These are phyloP conservation scores for Neodiprion virginianus DNA, from an alignment of 1,140 invertebrate genomes.

Conservation along the genomic window DNA sequence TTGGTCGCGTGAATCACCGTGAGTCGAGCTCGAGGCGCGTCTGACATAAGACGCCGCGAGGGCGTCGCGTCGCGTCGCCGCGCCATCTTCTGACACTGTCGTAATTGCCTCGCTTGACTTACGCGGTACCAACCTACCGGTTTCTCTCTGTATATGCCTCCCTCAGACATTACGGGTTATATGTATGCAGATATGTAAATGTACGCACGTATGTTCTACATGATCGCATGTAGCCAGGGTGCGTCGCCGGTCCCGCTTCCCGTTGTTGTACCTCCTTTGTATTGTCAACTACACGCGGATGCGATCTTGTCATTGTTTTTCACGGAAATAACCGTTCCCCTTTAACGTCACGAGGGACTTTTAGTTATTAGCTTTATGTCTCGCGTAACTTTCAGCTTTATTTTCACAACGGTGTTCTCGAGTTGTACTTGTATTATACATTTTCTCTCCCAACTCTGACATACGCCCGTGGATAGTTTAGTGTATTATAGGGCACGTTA, in stretches of 20 bases:
- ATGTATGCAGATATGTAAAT: not conserved
- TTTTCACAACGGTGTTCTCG: too few relatives aligned
- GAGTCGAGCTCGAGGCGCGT: not conserved
- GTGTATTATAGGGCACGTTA: too few relatives aligned
- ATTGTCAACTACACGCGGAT: too few relatives aligned
- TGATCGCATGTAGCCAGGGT: not conserved
- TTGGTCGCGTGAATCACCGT: not conserved
- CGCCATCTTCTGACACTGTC: not conserved
- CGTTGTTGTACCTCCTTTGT: too few relatives aligned
- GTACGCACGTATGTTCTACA: not conserved
- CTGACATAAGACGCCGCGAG: not conserved
- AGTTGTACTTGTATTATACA: too few relatives aligned
- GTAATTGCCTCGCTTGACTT: slow-evolving; percentile 4
- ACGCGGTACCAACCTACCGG: not conserved
- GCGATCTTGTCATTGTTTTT: too few relatives aligned
- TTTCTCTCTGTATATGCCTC: not conserved
- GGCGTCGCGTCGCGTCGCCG: not conserved
- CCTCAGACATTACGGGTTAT: not conserved
- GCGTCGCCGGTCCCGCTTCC: not conserved
- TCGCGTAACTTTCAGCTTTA: too few relatives aligned
- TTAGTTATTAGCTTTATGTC: too few relatives aligned
- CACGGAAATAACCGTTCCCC: too few relatives aligned
- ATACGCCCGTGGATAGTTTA: too few relatives aligned
- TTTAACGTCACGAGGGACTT: too few relatives aligned
- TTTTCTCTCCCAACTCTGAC: too few relatives aligned